These are phyloP conservation scores for Mantis religiosa DNA, from an alignment of 2,888 invertebrate genomes.

Conservation along the genomic window DNA sequence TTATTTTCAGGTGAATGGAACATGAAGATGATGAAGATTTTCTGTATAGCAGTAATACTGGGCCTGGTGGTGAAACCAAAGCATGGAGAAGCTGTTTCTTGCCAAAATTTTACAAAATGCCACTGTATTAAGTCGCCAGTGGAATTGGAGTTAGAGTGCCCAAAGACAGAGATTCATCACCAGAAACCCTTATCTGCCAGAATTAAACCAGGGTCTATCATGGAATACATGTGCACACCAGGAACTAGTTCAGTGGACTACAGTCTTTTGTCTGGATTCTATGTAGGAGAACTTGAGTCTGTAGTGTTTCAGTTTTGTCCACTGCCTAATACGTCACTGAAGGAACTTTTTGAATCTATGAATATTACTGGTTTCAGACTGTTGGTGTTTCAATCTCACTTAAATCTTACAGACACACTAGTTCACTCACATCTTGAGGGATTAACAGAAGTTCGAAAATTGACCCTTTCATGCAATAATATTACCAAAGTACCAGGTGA, in stretches of 20 bases:
- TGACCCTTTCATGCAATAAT: slow-evolving; percentile 59
- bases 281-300: slow-evolving; percentile 47
- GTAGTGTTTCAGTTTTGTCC: slow-evolving; percentile 55
- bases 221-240: neutral
- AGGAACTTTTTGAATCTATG: slow-evolving; percentile 43
- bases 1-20: neutral
- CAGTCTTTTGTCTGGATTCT: slow-evolving; percentile 47
- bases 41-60: neutral
- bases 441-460: slow-evolving; percentile 50
- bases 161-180: neutral
- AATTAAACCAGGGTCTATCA: neutral
- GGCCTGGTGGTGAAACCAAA: neutral
- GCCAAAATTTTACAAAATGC: neutral
- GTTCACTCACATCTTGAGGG: slow-evolving; percentile 56
- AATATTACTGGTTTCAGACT: slow-evolving; percentile 1
- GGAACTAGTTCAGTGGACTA: slow-evolving; percentile 41
- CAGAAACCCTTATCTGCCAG: neutral
- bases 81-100: neutral
- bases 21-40: neutral
- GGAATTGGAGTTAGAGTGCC: neutral
- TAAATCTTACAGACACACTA: slow-evolving; percentile 53
- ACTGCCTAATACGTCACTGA: slow-evolving; percentile 50
- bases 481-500: slow-evolving; percentile 58
- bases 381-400: slow-evolving; percentile 34
- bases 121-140: neutral